Evolutionary conservation across 2,888 invertebrate species (phyloP).

Genomic region (Cephus pygmeus): DNA sequence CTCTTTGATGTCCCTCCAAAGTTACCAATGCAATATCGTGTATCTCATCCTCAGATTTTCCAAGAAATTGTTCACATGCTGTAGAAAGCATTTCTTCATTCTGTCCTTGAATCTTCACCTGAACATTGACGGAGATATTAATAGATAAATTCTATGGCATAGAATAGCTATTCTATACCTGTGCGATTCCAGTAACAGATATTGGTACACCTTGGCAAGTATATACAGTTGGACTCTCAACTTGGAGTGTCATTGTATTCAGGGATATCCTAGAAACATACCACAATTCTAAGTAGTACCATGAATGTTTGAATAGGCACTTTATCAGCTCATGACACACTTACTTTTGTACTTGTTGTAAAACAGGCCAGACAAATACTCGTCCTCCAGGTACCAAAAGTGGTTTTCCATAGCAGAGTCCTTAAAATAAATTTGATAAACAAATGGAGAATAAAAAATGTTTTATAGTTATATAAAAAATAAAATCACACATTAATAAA

Average conservation of each 20-base stretch:
- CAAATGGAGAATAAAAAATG: slow-evolving; percentile 12
- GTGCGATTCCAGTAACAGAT: slow-evolving; percentile 96
- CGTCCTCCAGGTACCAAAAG: slow-evolving; percentile 94
- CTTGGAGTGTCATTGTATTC: slow-evolving; percentile 97
- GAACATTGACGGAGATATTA: slow-evolving; percentile 13
- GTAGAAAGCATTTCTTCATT: slow-evolving; percentile 90
- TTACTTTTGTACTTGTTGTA: slow-evolving; percentile 86
- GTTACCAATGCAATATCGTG: slow-evolving; percentile 93
- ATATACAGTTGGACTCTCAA: slow-evolving; percentile 95
- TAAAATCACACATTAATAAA: slow-evolving; percentile 14
- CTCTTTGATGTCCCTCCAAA: slow-evolving; percentile 92
- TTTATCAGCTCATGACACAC: slow-evolving; percentile 18
- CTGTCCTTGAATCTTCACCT: slow-evolving; percentile 91
- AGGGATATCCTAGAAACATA: slow-evolving; percentile 81
- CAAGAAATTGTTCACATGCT: slow-evolving; percentile 94
- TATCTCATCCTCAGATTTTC: slow-evolving; percentile 88
- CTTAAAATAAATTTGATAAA: slow-evolving; percentile 68
- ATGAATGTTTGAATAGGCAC: background rate
- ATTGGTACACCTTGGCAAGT: slow-evolving; percentile 97
- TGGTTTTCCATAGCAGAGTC: slow-evolving; percentile 95
- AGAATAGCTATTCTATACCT: slow-evolving; percentile 70
- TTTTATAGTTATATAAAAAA: slow-evolving; percentile 1
- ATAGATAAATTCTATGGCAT: background rate
- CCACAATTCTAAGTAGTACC: background rate
- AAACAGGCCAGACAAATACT: slow-evolving; percentile 96